A percentile compares a stretch with the other conserved stretches of the same genome.
These are phyloP conservation scores for Fundulus diaphanus DNA, from an alignment of 2,797 vertebrate genomes.

Conservation along the genomic window DNA sequence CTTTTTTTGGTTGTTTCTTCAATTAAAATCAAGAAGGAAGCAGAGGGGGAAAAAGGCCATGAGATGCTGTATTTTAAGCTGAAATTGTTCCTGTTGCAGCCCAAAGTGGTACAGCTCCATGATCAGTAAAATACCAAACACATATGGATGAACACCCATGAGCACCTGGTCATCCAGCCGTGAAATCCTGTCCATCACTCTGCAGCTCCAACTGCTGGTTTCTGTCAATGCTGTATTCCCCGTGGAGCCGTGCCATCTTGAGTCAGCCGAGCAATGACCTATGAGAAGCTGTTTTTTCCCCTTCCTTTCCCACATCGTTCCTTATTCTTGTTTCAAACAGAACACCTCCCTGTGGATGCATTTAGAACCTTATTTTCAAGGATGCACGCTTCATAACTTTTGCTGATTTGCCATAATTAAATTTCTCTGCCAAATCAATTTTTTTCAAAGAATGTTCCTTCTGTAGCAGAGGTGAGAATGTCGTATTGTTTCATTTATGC, in stretches of 20 bases:
- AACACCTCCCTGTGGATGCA: slow-evolving; percentile 4
- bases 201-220: not conserved
- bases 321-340: not conserved
- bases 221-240: slow-evolving; percentile 8
- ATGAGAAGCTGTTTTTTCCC: not conserved
- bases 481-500: not conserved
- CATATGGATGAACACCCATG: slow-evolving; percentile 38
- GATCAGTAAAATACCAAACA: slow-evolving; percentile 28
- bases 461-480: not conserved
- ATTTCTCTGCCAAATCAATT: slow-evolving; percentile 27
- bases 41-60: not conserved
- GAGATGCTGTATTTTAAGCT: not conserved
- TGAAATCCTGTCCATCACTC: slow-evolving; percentile 30
- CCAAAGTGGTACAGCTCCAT: not conserved
- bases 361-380: slow-evolving; percentile 8
- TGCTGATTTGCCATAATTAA: slow-evolving; percentile 8
- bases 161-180: slow-evolving; percentile 29
- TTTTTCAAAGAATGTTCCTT: slow-evolving; percentile 8
- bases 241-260: slow-evolving; percentile 25
- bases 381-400: slow-evolving; percentile 18
- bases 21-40: not conserved
- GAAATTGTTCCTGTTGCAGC: not conserved
- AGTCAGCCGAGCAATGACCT: slow-evolving; percentile 41
- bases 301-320: not conserved
- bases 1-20: not conserved